phyloP scores from a whole-genome alignment of 1,140 invertebrate genomes.

The Macrocentrus cingulum region DNA sequence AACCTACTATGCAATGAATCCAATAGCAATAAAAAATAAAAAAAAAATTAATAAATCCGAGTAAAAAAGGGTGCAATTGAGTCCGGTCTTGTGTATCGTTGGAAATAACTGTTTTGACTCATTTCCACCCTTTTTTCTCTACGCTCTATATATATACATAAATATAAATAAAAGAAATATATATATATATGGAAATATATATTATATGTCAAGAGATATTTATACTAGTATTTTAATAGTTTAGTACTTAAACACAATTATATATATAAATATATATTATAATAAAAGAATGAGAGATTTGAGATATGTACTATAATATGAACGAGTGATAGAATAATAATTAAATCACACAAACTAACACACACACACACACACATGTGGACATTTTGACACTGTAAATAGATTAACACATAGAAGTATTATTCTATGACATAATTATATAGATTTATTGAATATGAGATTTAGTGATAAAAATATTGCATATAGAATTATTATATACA shows the following conservation, averaged over 20 bases:
- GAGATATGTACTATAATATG: slow-evolving; percentile 36
- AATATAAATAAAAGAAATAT: slow-evolving; percentile 38
- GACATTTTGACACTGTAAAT: slow-evolving; percentile 16
- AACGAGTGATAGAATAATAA: slow-evolving; percentile 30
- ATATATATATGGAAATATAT: slow-evolving; percentile 33
- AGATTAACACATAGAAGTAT: slow-evolving; percentile 17
- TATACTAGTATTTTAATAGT: slow-evolving; percentile 59
- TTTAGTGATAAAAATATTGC: slow-evolving; percentile 38
- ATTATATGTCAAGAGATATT: slow-evolving; percentile 52
- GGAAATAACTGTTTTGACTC: slow-evolving; percentile 26
- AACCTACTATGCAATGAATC: slow-evolving; percentile 52
- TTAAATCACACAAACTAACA: slow-evolving; percentile 43
- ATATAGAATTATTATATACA: slow-evolving; percentile 47
- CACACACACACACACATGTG: slow-evolving; percentile 22
- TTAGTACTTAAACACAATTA: slow-evolving; percentile 45
- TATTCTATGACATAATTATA: slow-evolving; percentile 1
- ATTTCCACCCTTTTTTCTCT: slow-evolving; percentile 17
- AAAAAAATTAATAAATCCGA: slow-evolving; percentile 32
- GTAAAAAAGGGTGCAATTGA: slow-evolving; percentile 36
- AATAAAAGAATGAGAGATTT: slow-evolving; percentile 28
- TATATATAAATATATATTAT: slow-evolving; percentile 36
- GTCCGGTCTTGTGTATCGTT: slow-evolving; percentile 17
- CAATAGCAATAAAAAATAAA: slow-evolving; percentile 52
- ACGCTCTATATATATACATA: slow-evolving; percentile 41
- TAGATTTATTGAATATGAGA: slow-evolving; percentile 31